phyloP scores from a whole-genome alignment of 2,888 invertebrate genomes.

The Caenorhabditis macrosperma region DNA sequence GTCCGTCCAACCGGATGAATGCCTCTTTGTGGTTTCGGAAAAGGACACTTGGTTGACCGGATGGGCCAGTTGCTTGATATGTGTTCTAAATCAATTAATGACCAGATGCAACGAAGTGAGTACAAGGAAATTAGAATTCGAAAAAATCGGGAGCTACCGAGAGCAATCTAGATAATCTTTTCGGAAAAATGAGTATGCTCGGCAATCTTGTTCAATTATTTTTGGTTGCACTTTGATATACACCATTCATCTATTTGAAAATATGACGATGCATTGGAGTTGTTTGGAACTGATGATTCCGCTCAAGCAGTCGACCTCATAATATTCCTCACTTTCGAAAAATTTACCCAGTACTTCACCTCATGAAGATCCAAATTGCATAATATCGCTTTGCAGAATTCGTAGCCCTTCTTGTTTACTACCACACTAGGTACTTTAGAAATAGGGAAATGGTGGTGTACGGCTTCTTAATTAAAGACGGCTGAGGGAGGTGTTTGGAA shows the following conservation, averaged over 20 bases:
- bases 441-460: not conserved
- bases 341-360: too few species aligned
- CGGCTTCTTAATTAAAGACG: slow-evolving; percentile 3
- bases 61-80: slow-evolving; percentile 23
- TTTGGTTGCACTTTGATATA: too few species aligned
- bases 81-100: slow-evolving; percentile 41
- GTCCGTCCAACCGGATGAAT: slow-evolving; percentile 9
- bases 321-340: too few species aligned
- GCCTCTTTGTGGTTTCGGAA: slow-evolving; percentile 7
- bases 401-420: slow-evolving; percentile 5
- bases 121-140: slow-evolving; percentile 6
- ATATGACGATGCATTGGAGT: too few species aligned
- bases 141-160: not conserved
- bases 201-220: too few species aligned
- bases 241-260: too few species aligned
- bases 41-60: not conserved
- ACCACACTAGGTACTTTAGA: not conserved
- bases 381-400: too few species aligned
- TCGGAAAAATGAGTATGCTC: too few species aligned
- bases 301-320: too few species aligned
- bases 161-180: too few species aligned
- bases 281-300: too few species aligned
- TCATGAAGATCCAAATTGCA: too few species aligned
- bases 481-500: not conserved
- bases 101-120: slow-evolving; percentile 5